Evolutionary conservation across 2,888 invertebrate genomes (phyloP).

Genomic region (Pollenia labialis): DNA sequence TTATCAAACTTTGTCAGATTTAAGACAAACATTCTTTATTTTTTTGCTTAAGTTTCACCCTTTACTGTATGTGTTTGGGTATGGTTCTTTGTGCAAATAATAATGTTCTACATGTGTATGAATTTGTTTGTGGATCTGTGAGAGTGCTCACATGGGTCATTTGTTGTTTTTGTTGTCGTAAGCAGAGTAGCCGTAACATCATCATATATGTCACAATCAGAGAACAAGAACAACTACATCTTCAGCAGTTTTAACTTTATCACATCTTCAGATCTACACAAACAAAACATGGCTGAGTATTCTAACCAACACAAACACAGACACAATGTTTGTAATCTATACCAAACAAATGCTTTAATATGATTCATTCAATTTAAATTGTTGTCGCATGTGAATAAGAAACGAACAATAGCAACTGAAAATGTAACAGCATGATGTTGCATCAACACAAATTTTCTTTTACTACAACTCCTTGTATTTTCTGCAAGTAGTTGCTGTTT

Average conservation of each 20-base stretch:
- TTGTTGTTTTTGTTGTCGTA: conserved; percentile 46
- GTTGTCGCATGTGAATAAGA: conserved; percentile 31
- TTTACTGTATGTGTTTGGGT: neutral
- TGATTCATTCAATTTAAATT: conserved; percentile 61
- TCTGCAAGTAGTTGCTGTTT: neutral
- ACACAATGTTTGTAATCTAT: neutral
- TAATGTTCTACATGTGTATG: conserved; percentile 6
- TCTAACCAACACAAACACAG: neutral
- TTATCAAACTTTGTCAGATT: too few species aligned
- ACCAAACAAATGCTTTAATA: conserved; percentile 48
- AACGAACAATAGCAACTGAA: conserved; percentile 9
- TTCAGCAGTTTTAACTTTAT: conserved; percentile 2
- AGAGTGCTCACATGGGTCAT: conserved; percentile 42
- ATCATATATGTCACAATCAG: conserved; percentile 68
- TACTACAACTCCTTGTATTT: neutral
- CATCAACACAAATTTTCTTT: conserved; percentile 43
- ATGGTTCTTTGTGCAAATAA: neutral
- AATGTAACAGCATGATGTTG: conserved; percentile 44
- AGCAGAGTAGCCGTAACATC: conserved; percentile 64
- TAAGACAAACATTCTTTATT: too few species aligned
- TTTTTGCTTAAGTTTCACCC: neutral
- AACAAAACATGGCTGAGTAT: conserved; percentile 6
- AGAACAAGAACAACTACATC: conserved; percentile 45
- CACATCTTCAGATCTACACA: neutral
- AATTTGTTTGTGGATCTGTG: neutral